Percentiles rank a stretch among this genome's conserved stretches.
Evolutionary conservation across 2,888 invertebrate species (phyloP).

Genomic region (Callinectes sapidus): DNA sequence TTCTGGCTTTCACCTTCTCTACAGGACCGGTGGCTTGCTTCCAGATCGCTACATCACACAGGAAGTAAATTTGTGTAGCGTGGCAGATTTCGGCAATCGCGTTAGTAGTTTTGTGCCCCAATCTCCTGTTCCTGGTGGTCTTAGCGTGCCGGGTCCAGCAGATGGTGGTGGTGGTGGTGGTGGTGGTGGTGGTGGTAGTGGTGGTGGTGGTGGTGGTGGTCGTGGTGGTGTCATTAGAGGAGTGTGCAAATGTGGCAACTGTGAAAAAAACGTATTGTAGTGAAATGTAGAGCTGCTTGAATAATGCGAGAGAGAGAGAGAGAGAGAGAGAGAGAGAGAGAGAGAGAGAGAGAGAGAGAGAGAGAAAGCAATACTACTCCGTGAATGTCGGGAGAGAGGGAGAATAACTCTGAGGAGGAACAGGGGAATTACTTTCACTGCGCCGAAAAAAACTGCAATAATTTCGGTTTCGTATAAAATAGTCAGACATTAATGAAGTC

Average conservation of each 20-base stretch:
- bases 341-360: constrained; percentile 41
- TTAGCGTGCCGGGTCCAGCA: background rate
- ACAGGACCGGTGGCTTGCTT: background rate
- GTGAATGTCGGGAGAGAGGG: too few species aligned
- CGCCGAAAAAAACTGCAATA: background rate
- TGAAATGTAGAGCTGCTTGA: background rate
- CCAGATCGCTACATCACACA: background rate
- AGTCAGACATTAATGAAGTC: constrained; percentile 19
- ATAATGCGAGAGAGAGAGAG: background rate
- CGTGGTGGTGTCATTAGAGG: background rate
- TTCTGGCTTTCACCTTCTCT: background rate
- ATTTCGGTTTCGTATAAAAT: background rate
- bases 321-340: constrained; percentile 44
- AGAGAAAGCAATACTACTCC: too few species aligned
- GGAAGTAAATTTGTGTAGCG: background rate
- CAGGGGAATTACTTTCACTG: background rate
- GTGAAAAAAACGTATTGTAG: background rate
- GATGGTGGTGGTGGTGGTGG: background rate
- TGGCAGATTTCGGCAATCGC: background rate
- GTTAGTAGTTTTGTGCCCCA: background rate
- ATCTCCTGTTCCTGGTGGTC: background rate
- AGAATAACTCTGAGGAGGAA: background rate
- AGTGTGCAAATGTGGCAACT: background rate
- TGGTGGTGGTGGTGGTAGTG: background rate
- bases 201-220: background rate